Evolutionary conservation across 2,888 invertebrate genomes (phyloP), one percentile per base, ranked within the genome.

Genomic region (Catotricha subobsoleta): DNA sequence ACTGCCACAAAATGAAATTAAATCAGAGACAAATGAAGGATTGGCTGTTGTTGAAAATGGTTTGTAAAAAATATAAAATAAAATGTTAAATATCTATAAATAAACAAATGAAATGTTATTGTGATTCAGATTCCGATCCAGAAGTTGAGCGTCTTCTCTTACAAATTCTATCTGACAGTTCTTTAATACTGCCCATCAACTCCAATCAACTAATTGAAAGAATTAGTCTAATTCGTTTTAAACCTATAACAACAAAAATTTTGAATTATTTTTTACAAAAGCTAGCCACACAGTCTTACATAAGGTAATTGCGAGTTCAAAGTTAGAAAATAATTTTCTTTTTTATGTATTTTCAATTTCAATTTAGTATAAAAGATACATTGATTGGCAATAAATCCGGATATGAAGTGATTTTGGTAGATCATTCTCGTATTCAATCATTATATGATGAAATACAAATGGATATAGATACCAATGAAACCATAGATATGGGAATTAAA

Each of bases 181-280:
- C 73, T 2, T 60, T 81, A 3, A 73, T 75, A 45, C 64, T 82
- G 43, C 83, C 84, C 1, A 72, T 77, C 35, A 74, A 76, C 37
- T 79, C 81, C 0, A 67, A 67, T 3, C 75, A 76, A 45, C 61
- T 86, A 16, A 62, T 71, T 2, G 64, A 33, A 10, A 30, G 33
- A 35, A 34, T 40, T 2, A 40, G 20, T 19, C 23, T 19, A 6
- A 19, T 13, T 3, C 40, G 40, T 3, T 40, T 34, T 18, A 40
- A 40, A 28, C 40, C 40, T 1, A 66, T 74, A 6, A 65, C 71
- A 3, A 70, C 75, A 47, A 64, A 71, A 37, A 67, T 73, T 48
- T 68, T 86, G 8, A 74, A 76, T 49, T 80, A 79, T 57, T 67
- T 84, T 37, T 58, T 86, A 4, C 75, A 79, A 50, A 84, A 84